Conservation (phyloP, 2,113 vertebrate species). For the Notothenia rossii region DNA sequence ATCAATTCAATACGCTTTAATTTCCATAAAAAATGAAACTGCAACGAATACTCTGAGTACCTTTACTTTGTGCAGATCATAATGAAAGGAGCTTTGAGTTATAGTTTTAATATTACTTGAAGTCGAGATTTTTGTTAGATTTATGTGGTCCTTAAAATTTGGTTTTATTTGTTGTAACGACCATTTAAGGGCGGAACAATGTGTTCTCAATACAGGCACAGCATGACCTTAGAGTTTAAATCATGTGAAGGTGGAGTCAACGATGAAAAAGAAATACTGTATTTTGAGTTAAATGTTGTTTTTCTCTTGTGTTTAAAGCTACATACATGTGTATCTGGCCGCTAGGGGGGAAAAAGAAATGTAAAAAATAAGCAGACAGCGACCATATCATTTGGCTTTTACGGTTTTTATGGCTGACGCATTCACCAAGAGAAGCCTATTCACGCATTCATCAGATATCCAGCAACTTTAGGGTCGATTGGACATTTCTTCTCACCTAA, state of each 20-base stretch:
- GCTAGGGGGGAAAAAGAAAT: neutral
- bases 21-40: neutral
- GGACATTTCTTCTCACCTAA: neutral
- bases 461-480: neutral
- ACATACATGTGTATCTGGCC: neutral
- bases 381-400: neutral
- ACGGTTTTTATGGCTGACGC: neutral
- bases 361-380: neutral
- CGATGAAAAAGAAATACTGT: too few species aligned
- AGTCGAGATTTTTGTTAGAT: neutral
- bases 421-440: neutral
- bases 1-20: neutral
- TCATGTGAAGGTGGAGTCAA: neutral
- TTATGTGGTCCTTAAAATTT: slow-evolving; percentile 3
- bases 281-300: neutral
- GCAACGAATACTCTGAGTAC: neutral
- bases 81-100: neutral
- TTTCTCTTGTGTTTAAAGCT: neutral
- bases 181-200: neutral
- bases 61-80: neutral
- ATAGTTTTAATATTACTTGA: neutral
- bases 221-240: neutral
- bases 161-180: neutral
- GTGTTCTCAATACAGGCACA: slow-evolving; percentile 3
- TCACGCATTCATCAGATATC: neutral